phyloP scores from a whole-genome alignment of 2,888 invertebrate genomes.

The Sinotaia quadrata region DNA sequence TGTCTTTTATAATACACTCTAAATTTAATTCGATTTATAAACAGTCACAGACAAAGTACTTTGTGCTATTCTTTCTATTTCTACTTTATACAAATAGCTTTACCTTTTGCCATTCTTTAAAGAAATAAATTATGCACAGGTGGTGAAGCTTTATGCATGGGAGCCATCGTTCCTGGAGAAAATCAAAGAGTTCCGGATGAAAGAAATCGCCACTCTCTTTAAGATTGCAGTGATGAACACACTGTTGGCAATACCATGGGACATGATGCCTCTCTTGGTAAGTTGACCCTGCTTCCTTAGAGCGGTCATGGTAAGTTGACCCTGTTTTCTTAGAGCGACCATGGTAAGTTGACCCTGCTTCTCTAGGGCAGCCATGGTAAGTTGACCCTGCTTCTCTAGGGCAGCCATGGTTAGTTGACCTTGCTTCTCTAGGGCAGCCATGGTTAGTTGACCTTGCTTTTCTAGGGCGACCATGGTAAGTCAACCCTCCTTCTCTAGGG shows the following conservation, averaged over 20 bases:
- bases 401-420: background rate
- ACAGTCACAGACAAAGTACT: no score
- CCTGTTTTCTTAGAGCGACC: background rate
- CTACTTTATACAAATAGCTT: no score
- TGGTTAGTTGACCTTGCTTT: no score
- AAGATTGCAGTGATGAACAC: constrained; percentile 82
- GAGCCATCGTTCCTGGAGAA: constrained; percentile 74
- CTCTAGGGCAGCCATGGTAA: background rate
- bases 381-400: background rate
- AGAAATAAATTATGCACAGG: no score
- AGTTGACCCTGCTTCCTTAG: no score
- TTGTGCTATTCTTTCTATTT: no score
- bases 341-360: background rate
- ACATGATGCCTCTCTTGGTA: constrained; percentile 94
- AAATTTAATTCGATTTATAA: no score
- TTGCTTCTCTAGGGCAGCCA: background rate
- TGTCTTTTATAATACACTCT: no score
- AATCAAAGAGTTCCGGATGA: constrained; percentile 81
- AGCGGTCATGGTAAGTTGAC: background rate
- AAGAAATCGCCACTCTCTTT: constrained; percentile 89
- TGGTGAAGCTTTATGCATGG: constrained; percentile 75
- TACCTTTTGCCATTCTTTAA: no score
- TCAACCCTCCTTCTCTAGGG: no score
- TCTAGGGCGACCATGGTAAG: no score
- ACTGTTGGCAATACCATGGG: constrained; percentile 93